Evolutionary conservation across 2,113 vertebrate genomes (phyloP).

Genomic region (Urocynchramus pylzowi): DNA sequence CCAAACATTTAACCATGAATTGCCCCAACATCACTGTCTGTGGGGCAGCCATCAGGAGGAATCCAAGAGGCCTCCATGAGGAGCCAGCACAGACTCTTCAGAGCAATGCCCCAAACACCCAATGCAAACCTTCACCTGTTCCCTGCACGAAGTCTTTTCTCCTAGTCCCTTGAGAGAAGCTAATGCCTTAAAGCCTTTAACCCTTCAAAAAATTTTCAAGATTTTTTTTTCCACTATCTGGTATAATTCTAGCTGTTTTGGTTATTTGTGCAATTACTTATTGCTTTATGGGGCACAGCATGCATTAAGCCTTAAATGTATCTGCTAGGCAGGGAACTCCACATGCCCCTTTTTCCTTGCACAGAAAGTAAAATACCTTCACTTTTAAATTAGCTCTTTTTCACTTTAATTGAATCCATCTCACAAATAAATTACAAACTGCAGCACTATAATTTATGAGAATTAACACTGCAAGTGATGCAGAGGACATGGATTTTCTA

Average conservation of each 20-base stretch:
- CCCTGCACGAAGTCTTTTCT: not conserved
- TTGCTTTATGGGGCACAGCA: conserved; percentile 1
- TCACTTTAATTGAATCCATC: conserved; percentile 23
- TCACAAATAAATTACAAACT: conserved; percentile 20
- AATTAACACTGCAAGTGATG: not conserved
- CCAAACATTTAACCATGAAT: not conserved
- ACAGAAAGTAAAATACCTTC: conserved; percentile 1
- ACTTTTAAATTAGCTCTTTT: conserved; percentile 37
- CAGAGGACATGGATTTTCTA: not conserved
- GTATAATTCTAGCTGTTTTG: not conserved
- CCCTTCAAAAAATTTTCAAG: not conserved
- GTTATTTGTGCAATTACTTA: conserved; percentile 9
- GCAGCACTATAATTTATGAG: not conserved
- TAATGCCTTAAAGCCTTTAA: not conserved
- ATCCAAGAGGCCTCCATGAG: fast-evolving
- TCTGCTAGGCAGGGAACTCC: not conserved
- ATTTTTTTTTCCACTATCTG: not conserved
- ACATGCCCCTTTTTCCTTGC: not conserved
- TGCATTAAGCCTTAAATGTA: conserved; percentile 25
- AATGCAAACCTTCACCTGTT: not conserved
- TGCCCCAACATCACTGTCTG: fast-evolving
- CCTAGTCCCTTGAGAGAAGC: not conserved
- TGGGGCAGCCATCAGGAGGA: not conserved
- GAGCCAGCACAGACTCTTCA: not conserved
- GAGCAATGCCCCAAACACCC: not conserved